phyloP scores from a whole-genome alignment of 2,797 vertebrate genomes.

The Betta splendens region DNA sequence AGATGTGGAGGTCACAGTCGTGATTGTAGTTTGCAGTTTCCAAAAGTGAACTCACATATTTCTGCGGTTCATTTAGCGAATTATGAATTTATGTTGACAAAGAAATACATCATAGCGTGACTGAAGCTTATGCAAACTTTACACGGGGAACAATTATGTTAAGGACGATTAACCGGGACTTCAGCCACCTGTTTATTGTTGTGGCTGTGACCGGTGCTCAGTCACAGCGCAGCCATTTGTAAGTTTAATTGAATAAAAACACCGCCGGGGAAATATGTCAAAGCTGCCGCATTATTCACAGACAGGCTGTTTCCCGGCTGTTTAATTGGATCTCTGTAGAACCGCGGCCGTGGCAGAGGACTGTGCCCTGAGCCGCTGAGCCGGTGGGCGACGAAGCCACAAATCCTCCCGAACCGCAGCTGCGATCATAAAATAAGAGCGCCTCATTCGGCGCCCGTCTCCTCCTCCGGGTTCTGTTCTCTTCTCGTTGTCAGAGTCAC shows the following conservation, averaged over 20 bases:
- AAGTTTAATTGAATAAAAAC: conserved; percentile 20
- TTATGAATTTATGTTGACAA: neutral
- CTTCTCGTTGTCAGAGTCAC: neutral
- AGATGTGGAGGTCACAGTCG: neutral
- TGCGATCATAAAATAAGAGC: neutral
- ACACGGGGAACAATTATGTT: neutral
- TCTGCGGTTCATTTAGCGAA: neutral
- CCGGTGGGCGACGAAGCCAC: neutral
- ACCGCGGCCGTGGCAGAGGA: neutral
- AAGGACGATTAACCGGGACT: neutral
- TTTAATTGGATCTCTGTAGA: conserved; percentile 4
- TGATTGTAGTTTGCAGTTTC: too few relatives aligned
- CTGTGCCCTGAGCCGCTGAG: neutral
- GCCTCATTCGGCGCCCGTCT: neutral
- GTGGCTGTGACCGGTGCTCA: neutral
- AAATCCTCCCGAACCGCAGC: neutral
- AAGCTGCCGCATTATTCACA: neutral
- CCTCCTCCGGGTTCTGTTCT: conserved; percentile 1
- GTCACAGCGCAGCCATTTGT: neutral
- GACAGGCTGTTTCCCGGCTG: conserved; percentile 1
- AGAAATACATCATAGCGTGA: neutral
- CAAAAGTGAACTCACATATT: neutral
- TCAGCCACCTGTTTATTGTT: conserved; percentile 1
- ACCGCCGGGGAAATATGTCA: conserved; percentile 17
- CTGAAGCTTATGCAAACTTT: neutral